Base-by-base conservation (phyloP, 64 coral and sea anemone species). In the Pocillopora damicornis region DNA sequence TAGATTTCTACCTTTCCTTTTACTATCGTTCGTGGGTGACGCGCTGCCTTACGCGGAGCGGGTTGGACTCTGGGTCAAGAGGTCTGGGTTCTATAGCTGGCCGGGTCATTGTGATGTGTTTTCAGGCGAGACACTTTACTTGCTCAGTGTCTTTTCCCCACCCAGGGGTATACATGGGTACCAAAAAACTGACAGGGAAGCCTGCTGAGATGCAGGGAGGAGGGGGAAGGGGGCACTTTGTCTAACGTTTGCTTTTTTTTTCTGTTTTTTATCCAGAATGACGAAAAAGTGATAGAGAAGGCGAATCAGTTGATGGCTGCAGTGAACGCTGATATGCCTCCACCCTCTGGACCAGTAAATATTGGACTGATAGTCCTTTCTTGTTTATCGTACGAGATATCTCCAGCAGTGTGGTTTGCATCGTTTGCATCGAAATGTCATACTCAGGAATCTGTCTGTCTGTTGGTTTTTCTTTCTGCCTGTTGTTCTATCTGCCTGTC, bases 231-330 rank as follows among this genome's bases (percentile, higher is more conserved):
- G 4, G 13, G 11, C 4, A 63, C 4, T 59, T 17, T 17, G 63
- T 60, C 1, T 83, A 30, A 4, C 6, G 11, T 22, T 42, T 61
- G 26, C 36, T 11, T 22, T 68, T 37, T 14, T 77, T 13, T 62
- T 51, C 7, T 61, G 72, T 11, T 30, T 9, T 78, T 4, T 74
- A 22, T 69, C 71, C 22, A 73, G 42, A 36, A 98, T 90, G 92
- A 98, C 61, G 86, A 98, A 20, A 67, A 89, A 14, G 76, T 94
- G 1, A 94, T 98, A 11, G 89, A 81, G 11, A 98, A 92, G 91
- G 95, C 92, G 17, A 94, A 92, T 35, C 38, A 83, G 18, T 59
- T 98, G 30, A 98, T 98, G 89, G 79, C 77, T 22, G 75, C 92
- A 26, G 35, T 15, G 6, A 42, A 67, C 3, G 59, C 59, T n/a